phyloP scores from a whole-genome alignment of 2,888 invertebrate genomes.

The Epinotia ramella region DNA sequence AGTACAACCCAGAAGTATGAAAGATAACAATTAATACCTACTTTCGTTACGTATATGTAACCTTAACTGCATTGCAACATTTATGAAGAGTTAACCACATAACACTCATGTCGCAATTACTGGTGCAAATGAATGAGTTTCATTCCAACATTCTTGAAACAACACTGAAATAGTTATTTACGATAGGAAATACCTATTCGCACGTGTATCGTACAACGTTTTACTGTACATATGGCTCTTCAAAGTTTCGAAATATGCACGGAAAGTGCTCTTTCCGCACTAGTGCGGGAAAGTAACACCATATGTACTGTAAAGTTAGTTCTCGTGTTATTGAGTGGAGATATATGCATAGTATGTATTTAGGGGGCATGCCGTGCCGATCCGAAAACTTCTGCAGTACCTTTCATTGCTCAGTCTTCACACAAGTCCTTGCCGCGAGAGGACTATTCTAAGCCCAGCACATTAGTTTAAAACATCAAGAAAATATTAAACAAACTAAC shows the following conservation, averaged over 20 bases:
- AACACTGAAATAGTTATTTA: too few relatives aligned
- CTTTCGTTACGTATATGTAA: slow-evolving; percentile 45
- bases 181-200: too few relatives aligned
- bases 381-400: slow-evolving; percentile 56
- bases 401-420: slow-evolving; percentile 70
- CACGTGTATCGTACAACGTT: too few relatives aligned
- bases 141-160: slow-evolving; percentile 29
- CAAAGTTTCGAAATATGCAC: too few relatives aligned
- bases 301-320: too few relatives aligned
- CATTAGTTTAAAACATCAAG: slow-evolving; percentile 27
- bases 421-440: slow-evolving; percentile 60
- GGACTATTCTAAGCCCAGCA: slow-evolving; percentile 33
- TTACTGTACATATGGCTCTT: too few relatives aligned
- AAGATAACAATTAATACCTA: slow-evolving; percentile 25
- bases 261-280: too few relatives aligned
- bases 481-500: not conserved
- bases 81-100: slow-evolving; percentile 51
- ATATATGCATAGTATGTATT: slow-evolving; percentile 6
- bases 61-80: slow-evolving; percentile 49
- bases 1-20: slow-evolving; percentile 13
- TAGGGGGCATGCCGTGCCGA: slow-evolving; percentile 57
- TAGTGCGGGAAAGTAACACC: too few relatives aligned
- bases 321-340: slow-evolving; percentile 6
- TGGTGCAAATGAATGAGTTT: slow-evolving; percentile 45
- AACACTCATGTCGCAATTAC: slow-evolving; percentile 48